Percentiles rank a stretch among this genome's conserved stretches.
Conservation (phyloP, 2,113 vertebrate genomes). For the Nematolebias whitei region DNA sequence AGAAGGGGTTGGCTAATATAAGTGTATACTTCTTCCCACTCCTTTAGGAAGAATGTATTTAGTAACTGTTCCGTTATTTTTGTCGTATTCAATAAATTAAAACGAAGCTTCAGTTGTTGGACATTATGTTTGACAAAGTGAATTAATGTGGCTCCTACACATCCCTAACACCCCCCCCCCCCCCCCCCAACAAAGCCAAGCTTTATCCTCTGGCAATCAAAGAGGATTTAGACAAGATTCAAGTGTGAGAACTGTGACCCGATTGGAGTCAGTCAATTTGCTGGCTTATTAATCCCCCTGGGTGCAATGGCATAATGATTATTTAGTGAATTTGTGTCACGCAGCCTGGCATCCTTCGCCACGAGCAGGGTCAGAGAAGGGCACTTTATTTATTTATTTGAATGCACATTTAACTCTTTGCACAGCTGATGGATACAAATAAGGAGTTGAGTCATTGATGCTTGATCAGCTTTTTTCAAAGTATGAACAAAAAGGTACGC, state of each 20-base stretch:
- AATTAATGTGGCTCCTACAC: constrained; percentile 33
- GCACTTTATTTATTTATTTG: constrained; percentile 26
- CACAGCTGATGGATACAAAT: constrained; percentile 71
- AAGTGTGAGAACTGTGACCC: constrained; percentile 65
- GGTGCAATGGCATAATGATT: constrained; percentile 66
- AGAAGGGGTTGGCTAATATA: not conserved
- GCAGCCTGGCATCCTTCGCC: constrained; percentile 49
- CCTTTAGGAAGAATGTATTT: too few species aligned
- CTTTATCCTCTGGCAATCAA: constrained; percentile 48
- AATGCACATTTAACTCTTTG: constrained; percentile 51
- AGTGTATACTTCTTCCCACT: too few species aligned
- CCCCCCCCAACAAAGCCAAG: constrained; percentile 14
- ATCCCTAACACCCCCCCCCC: constrained; percentile 26
- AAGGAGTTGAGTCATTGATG: constrained; percentile 65
- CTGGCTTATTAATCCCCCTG: constrained; percentile 70
- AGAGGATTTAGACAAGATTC: constrained; percentile 59
- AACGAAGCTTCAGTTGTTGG: constrained; percentile 4
- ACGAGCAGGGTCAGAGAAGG: constrained; percentile 65
- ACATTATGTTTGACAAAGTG: constrained; percentile 21
- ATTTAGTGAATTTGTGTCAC: constrained; percentile 59
- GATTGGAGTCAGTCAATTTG: constrained; percentile 70
- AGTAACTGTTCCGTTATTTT: too few species aligned
- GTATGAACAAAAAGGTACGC: constrained; percentile 32
- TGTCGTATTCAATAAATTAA: too few species aligned
- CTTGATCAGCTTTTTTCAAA: constrained; percentile 44